These are phyloP conservation scores for Corella eumyota DNA, from an alignment of 23 tunicate genomes.

Conservation along the genomic window DNA sequence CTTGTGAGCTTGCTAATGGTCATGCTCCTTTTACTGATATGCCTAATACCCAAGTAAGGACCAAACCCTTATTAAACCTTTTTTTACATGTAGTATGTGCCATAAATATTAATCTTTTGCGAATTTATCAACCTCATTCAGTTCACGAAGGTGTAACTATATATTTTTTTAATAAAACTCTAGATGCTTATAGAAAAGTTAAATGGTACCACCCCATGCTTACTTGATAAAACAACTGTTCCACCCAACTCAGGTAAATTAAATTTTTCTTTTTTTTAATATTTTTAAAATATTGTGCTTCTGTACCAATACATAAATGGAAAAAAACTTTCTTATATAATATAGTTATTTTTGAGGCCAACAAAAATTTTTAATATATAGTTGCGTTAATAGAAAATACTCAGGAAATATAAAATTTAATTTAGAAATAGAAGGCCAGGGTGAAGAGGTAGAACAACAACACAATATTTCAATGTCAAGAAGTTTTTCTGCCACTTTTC, in stretches of 20 bases:
- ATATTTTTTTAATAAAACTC: too few species aligned
- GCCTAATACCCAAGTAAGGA: constrained; percentile 70
- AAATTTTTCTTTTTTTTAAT: constrained; percentile 1
- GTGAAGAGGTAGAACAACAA: too few species aligned
- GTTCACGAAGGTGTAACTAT: too few species aligned
- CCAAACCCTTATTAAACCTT: not conserved
- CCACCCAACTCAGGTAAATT: constrained; percentile 17
- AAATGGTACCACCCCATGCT: constrained; percentile 66
- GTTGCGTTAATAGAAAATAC: too few species aligned
- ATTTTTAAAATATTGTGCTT: not conserved
- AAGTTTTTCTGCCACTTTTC: constrained; percentile 44
- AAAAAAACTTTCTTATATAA: not conserved
- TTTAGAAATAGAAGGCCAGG: too few species aligned
- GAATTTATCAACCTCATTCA: not conserved
- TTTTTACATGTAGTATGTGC: not conserved
- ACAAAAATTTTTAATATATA: too few species aligned
- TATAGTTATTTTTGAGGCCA: too few species aligned
- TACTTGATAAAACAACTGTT: constrained; percentile 64
- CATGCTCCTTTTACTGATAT: constrained; percentile 88
- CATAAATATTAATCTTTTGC: not conserved
- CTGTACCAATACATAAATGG: not conserved
- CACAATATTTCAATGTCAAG: constrained; percentile 25
- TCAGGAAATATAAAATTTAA: too few species aligned
- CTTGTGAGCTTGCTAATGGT: constrained; percentile 92
- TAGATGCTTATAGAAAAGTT: constrained; percentile 83